Evolutionary conservation across 2,113 vertebrate genomes (phyloP), one percentile per base, ranked within the genome.

Genomic region (Prunella fulvescens): DNA sequence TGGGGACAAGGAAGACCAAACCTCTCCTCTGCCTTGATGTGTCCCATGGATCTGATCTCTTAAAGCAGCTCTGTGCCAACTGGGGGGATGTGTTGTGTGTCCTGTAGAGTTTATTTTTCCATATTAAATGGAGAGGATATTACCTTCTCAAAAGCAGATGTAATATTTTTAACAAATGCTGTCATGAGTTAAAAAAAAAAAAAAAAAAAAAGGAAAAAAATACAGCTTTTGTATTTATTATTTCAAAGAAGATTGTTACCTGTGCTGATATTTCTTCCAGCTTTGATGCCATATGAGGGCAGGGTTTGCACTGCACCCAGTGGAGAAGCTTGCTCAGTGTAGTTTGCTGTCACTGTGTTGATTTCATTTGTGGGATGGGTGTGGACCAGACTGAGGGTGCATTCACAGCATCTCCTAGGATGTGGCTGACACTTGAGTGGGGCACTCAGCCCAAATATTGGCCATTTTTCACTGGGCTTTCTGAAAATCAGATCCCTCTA

Each of bases 161-260:
- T 97, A 96, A 96, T 98, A 97, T 98, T 98, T 98, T 98, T 98
- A 98, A 97, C 88, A 97, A 97, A 97, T 95, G 94, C 90, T 97
- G 94, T 97, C 92, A 95, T 87, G 90, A 97, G 95, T 97, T 54
- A 76, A 97, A 98, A 96, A 94, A 71, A n/a, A 37, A 37, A n/a
- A 37, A 37, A 37, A 37, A 37, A 88, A 31, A 40, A 35, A 37
- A n/a, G 37, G 17, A 65, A 44, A 57, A 95, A 71, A 92, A 86
- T 64, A 88, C 87, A 97, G 70, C 79, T 96, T 97, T 97, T 97
- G 97, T 97, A 97, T 97, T 97, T 89, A 73, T 95, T 98, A 95
- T 86, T 97, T 97, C 95, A 91, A 58, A 97, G 45, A 40, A 85
- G 33, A 58, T 77, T 90, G 88, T 83, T 96, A 86, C 91, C 91